A percentile compares a stretch with the other conserved stretches of the same genome.
Evolutionary conservation across 2,888 invertebrate genomes (phyloP).

Genomic region (Pseudococcus jackbeardsleyi): DNA sequence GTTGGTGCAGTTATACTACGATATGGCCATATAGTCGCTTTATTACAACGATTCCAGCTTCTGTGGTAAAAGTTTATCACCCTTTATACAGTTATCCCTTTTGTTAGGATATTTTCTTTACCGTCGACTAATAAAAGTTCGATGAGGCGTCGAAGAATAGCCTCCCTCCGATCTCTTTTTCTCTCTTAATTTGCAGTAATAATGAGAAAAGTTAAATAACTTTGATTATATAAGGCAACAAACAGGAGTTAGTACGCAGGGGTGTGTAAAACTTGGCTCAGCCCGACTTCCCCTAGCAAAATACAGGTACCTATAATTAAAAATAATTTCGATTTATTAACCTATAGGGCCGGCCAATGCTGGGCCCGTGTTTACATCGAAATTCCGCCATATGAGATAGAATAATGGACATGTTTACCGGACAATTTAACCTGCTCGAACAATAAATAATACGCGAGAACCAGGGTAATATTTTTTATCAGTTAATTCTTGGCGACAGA

Average conservation of each 20-base stretch:
- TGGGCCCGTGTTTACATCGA: too few relatives aligned
- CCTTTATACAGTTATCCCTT: conserved; percentile 51
- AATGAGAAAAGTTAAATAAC: conserved; percentile 55
- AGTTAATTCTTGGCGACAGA: conserved; percentile 57
- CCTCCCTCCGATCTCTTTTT: neutral
- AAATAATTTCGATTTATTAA: conserved; percentile 42
- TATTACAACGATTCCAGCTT: conserved; percentile 43
- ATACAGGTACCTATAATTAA: conserved; percentile 12
- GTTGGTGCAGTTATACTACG: conserved; percentile 38
- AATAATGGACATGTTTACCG: conserved; percentile 33
- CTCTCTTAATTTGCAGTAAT: conserved; percentile 46
- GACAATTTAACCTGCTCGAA: conserved; percentile 39
- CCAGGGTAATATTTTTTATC: conserved; percentile 56
- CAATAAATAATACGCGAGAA: conserved; percentile 34
- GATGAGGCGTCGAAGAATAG: conserved; percentile 59
- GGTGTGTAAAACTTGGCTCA: neutral
- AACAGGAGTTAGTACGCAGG: neutral
- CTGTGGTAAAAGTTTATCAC: conserved; percentile 60
- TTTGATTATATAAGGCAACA: conserved; percentile 32
- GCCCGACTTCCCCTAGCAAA: neutral
- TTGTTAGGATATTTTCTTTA: conserved; percentile 59
- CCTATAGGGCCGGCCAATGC: too few relatives aligned
- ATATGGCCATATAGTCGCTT: conserved; percentile 48
- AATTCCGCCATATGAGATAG: too few relatives aligned
- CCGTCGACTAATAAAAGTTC: conserved; percentile 58